Percentiles rank a stretch among this genome's conserved stretches.
These are phyloP conservation scores for Gymnothorax javanicus DNA, from an alignment of 2,797 vertebrate species.

Conservation along the genomic window DNA sequence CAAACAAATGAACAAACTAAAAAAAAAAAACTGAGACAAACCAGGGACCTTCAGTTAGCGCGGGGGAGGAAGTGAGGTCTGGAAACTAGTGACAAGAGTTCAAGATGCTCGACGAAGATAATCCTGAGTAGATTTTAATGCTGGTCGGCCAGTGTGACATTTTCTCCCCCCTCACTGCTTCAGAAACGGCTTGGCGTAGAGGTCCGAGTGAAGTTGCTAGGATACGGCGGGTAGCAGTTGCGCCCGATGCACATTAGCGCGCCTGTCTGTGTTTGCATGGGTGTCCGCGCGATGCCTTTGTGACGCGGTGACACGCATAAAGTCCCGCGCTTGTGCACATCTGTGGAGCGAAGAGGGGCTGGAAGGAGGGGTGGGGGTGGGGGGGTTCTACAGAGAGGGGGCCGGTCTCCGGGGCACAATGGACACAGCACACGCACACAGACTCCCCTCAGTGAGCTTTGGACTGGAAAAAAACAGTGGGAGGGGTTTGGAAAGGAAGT, in stretches of 20 bases:
- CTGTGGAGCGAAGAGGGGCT: background rate
- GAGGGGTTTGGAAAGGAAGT: constrained; percentile 1
- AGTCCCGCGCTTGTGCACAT: constrained; percentile 6
- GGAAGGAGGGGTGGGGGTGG: background rate
- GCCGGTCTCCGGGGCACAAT: constrained; percentile 3
- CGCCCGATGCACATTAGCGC: constrained; percentile 19
- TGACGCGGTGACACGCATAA: constrained; percentile 27
- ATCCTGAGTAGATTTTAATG: background rate
- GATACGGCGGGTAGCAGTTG: constrained; percentile 46
- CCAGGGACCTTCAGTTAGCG: background rate
- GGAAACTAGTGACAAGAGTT: background rate
- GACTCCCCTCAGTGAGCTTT: background rate
- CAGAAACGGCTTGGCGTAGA: constrained; percentile 35
- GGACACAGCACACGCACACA: constrained; percentile 19
- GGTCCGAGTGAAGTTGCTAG: constrained; percentile 35
- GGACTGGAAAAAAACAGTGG: background rate
- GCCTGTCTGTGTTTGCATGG: constrained; percentile 24
- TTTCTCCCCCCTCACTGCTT: background rate
- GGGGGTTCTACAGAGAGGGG: background rate
- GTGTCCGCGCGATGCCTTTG: constrained; percentile 25
- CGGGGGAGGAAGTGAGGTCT: background rate
- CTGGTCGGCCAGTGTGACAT: background rate
- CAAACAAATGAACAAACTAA: too few relatives aligned
- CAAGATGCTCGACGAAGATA: background rate
- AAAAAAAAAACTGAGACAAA: too few relatives aligned